These are phyloP conservation scores for Urosaurus nigricauda DNA, from an alignment of 2,797 vertebrate species.

Conservation along the genomic window DNA sequence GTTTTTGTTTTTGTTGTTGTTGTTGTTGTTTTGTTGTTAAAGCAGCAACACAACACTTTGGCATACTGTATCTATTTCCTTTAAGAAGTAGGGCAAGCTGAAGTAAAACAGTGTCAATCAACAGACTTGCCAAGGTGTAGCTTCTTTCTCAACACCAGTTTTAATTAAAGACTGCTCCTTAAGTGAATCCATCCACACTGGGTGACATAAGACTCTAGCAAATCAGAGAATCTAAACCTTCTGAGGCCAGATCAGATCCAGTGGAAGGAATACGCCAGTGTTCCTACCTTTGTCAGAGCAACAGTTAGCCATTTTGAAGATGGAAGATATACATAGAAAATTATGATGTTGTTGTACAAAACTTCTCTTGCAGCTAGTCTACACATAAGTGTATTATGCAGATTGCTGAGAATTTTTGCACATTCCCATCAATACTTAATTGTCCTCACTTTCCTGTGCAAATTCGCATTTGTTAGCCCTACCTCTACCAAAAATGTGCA, in stretches of 20 bases:
- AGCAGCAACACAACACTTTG: too few species aligned
- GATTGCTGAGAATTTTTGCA: too few species aligned
- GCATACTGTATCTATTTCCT: constrained; percentile 58
- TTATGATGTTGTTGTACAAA: neutral
- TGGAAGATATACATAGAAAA: neutral
- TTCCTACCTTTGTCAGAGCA: neutral
- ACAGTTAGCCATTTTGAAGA: neutral
- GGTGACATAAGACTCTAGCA: constrained; percentile 39
- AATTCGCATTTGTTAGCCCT: too few species aligned
- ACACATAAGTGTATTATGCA: too few species aligned
- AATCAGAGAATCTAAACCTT: constrained; percentile 4
- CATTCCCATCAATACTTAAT: too few species aligned
- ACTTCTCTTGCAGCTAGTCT: neutral
- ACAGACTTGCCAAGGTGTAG: constrained; percentile 50
- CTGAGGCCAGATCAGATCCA: neutral
- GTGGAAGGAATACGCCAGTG: neutral
- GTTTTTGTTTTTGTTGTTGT: too few species aligned
- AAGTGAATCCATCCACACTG: constrained; percentile 44
- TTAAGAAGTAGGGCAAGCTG: constrained; percentile 61
- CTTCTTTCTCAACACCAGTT: neutral
- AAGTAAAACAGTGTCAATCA: constrained; percentile 33
- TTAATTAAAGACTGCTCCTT: constrained; percentile 66
- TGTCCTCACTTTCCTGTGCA: too few species aligned
- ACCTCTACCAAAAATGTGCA: too few species aligned
- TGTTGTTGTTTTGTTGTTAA: too few species aligned